phyloP scores from a whole-genome alignment of 2,113 vertebrate species.

The Solea senegalensis region DNA sequence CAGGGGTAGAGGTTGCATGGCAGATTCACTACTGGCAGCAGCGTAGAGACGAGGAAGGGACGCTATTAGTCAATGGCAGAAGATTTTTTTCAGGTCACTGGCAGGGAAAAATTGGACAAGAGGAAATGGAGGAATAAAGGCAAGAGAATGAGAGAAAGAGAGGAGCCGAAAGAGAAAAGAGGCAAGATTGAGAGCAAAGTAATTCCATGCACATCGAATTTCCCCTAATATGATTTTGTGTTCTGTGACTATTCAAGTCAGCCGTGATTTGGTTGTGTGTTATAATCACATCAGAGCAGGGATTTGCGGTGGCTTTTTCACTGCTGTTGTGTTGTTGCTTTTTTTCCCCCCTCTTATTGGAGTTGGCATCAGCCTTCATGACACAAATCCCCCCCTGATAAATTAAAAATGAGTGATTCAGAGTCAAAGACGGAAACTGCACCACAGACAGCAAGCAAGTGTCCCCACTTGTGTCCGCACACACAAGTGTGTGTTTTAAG shows the following conservation, averaged over 20 bases:
- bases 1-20: slow-evolving; percentile 22
- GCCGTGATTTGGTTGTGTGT: slow-evolving; percentile 84
- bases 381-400: slow-evolving; percentile 85
- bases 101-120: slow-evolving; percentile 50
- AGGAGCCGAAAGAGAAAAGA: slow-evolving; percentile 48
- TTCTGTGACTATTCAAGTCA: slow-evolving; percentile 87
- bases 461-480: slow-evolving; percentile 40
- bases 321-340: slow-evolving; percentile 70
- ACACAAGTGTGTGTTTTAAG: slow-evolving; percentile 27
- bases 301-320: slow-evolving; percentile 82
- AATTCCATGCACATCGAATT: slow-evolving; percentile 85
- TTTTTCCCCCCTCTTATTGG: slow-evolving; percentile 72
- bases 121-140: slow-evolving; percentile 63
- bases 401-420: slow-evolving; percentile 87
- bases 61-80: slow-evolving; percentile 54
- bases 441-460: slow-evolving; percentile 53
- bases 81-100: slow-evolving; percentile 71
- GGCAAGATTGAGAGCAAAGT: slow-evolving; percentile 75
- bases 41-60: slow-evolving; percentile 37
- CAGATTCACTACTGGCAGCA: slow-evolving; percentile 20
- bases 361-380: slow-evolving; percentile 82
- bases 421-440: slow-evolving; percentile 82
- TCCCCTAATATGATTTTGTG: slow-evolving; percentile 86
- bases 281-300: slow-evolving; percentile 85
- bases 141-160: slow-evolving; percentile 54